These are phyloP conservation scores for Entosphenus tridentatus DNA, from an alignment of 2,113 vertebrate genomes.

Conservation along the genomic window DNA sequence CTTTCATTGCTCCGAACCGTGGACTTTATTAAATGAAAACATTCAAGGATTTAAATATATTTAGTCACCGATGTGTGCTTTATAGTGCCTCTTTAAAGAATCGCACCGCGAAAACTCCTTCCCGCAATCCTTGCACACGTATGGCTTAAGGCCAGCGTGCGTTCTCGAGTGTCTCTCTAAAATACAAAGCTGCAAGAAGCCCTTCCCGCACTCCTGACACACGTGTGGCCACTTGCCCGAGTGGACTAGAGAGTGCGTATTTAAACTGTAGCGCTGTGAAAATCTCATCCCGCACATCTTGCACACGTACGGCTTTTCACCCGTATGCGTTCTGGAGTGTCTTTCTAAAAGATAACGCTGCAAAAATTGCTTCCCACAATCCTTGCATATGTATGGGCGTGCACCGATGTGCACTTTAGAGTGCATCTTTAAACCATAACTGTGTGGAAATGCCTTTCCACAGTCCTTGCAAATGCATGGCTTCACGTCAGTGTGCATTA, in stretches of 20 bases:
- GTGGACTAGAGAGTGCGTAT: background rate
- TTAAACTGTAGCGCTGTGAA: background rate
- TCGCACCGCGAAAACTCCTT: background rate
- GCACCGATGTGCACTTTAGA: background rate
- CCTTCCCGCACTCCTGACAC: slow-evolving; percentile 1
- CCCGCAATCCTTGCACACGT: background rate
- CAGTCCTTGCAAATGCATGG: background rate
- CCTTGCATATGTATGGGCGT: background rate
- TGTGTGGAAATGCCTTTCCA: background rate
- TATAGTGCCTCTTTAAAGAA: background rate
- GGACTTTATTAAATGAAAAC: no score
- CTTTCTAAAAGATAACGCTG: background rate
- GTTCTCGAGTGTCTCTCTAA: background rate
- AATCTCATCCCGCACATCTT: background rate
- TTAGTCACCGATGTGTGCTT: no score
- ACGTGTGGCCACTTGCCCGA: background rate
- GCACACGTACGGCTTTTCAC: background rate
- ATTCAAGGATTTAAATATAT: no score
- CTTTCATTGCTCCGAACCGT: no score
- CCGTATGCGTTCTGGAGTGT: background rate
- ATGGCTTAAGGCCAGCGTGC: background rate
- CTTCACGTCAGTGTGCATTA: background rate
- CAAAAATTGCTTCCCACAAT: background rate
- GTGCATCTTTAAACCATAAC: background rate
- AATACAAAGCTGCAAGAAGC: background rate